Conservation (phyloP, 2,888 invertebrate genomes). For the Cylindroiulus punctatus region DNA sequence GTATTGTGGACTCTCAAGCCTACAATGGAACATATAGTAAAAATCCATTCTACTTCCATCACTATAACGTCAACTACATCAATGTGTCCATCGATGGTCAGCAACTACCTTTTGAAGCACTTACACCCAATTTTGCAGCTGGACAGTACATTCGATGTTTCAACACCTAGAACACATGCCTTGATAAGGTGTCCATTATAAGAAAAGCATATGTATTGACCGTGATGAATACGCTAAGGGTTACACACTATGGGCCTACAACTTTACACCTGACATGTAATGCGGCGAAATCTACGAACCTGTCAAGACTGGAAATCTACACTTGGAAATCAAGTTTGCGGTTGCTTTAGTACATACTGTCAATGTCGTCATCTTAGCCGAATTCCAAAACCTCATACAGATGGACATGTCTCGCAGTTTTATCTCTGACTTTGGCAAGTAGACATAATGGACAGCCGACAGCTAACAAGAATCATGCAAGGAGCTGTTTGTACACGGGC, state of each 20-base stretch:
- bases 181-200: not conserved
- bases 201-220: not conserved
- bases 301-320: not conserved
- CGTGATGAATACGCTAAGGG: not conserved
- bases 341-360: not conserved
- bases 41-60: slow-evolving; percentile 61
- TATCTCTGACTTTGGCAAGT: not conserved
- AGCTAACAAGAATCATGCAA: not conserved
- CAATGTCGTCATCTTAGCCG: not conserved
- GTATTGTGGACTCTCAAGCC: slow-evolving; percentile 60
- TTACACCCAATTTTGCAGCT: slow-evolving; percentile 59
- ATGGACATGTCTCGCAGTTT: slow-evolving; percentile 5
- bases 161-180: not conserved
- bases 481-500: not conserved
- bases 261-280: not conserved
- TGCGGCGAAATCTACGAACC: not conserved
- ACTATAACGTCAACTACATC: slow-evolving; percentile 59
- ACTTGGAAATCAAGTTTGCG: not conserved
- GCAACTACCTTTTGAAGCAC: slow-evolving; percentile 59
- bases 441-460: not conserved
- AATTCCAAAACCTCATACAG: not conserved
- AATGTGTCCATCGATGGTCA: slow-evolving; percentile 60
- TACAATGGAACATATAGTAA: slow-evolving; percentile 59
- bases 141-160: not conserved
- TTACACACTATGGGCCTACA: not conserved